Conservation (phyloP, 2,888 invertebrate genomes). For the Agrochola macilenta region DNA sequence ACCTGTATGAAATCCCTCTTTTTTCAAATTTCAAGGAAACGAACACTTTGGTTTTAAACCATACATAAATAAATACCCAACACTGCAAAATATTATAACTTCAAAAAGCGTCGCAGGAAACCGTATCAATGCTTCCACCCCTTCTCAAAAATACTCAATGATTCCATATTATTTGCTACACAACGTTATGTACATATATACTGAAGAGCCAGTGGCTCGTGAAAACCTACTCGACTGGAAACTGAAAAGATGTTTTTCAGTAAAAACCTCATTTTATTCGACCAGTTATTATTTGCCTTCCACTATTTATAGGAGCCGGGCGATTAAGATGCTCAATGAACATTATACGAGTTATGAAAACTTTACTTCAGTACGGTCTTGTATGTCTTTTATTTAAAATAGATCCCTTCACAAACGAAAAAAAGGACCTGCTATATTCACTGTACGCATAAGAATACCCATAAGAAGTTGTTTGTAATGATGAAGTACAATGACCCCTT, state of each 20-base stretch:
- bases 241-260: constrained; percentile 56
- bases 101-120: constrained; percentile 1
- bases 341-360: too few species aligned
- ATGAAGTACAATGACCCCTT: too few species aligned
- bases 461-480: too few species aligned
- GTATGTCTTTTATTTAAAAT: background rate
- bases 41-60: background rate
- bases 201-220: constrained; percentile 43
- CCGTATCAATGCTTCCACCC: constrained; percentile 27
- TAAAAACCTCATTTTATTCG: constrained; percentile 51
- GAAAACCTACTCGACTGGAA: constrained; percentile 49
- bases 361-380: background rate
- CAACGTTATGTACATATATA: constrained; percentile 33
- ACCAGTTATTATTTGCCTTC: constrained; percentile 31
- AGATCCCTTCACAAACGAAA: background rate
- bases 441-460: too few species aligned
- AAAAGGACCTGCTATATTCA: too few species aligned
- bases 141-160: constrained; percentile 46
- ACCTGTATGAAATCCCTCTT: background rate
- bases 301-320: constrained; percentile 6
- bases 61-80: background rate
- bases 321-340: background rate
- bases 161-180: constrained; percentile 52
- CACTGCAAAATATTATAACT: constrained; percentile 16
- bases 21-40: background rate